phyloP scores from a whole-genome alignment of 2,113 vertebrate genomes.

The Zosterops hypoxanthus region DNA sequence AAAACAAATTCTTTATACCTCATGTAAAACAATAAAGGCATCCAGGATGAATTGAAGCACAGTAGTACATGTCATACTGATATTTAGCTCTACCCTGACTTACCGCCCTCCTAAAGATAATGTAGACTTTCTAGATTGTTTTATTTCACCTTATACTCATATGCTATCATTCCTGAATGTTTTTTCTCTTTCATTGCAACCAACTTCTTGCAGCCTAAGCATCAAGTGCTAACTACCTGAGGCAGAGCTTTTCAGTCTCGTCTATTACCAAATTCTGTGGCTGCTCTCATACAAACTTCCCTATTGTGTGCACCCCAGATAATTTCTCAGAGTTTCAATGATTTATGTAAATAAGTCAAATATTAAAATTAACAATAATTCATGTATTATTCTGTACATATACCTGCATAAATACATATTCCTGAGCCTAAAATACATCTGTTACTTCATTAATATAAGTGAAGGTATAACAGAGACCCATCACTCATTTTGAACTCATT shows the following conservation, averaged over 20 bases:
- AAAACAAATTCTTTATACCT: neutral
- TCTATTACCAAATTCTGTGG: neutral
- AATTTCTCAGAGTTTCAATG: neutral
- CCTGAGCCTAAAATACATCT: neutral
- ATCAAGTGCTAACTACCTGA: neutral
- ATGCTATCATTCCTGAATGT: neutral
- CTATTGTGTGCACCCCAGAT: neutral
- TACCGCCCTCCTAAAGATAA: neutral
- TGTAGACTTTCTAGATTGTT: neutral
- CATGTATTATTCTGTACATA: neutral
- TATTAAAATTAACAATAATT: neutral
- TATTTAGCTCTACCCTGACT: neutral
- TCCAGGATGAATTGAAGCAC: neutral
- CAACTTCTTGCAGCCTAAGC: neutral
- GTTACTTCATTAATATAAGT: neutral
- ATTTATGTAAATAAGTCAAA: neutral
- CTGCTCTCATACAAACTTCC: neutral
- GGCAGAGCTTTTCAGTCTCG: neutral
- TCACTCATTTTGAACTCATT: neutral
- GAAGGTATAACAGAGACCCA: neutral
- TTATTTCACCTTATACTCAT: neutral
- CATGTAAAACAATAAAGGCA: neutral
- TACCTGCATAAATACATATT: neutral
- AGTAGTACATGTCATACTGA: neutral
- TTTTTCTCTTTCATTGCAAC: neutral